Base-by-base conservation (phyloP, 1,140 invertebrate species). In the Cotesia typhae region DNA sequence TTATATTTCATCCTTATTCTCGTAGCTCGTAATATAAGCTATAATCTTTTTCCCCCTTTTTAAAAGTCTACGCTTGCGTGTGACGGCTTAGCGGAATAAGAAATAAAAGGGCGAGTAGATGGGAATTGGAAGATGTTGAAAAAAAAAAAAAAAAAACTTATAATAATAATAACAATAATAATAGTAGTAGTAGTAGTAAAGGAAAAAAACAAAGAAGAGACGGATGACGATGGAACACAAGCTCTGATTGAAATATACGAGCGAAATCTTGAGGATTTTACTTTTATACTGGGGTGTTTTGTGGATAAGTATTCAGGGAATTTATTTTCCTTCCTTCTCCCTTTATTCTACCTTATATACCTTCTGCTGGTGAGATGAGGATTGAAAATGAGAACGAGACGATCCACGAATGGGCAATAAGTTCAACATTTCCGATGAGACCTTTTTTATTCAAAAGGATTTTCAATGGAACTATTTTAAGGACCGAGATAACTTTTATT, bases 211-310 rank as follows among this genome's bases (percentile, higher is more conserved):
- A 52, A 59, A 38, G 61, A 35, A 38, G 68, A 72, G 75, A 76
- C 28, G 73, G 74, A 65, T 74, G 77, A 68, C 69, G 59, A 47
- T 47, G 65, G 77, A 72, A 73, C 74, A 76, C 71, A 76, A 74
- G 77, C 82, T 76, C 80, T 86, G 84, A 85, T 85, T 85, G 85
- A 85, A 86, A 85, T 86, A 86, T 85, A 86, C 81, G 83, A 84
- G 78, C 81, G 77, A 80, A 80, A 35, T 78, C 80, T 84, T 77
- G 80, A 81, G 81, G 82, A 85, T 85, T 85, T 85, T 84, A 84
- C 84, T 84, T 81, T 78, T 79, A 77, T 14, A 36, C n/a, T 70
- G 55, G 55, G 36, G 28, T 20, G 20, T 52, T 28, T 67, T 60
- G 65, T 53, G 57, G 41, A 66, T 74, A 78, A 78, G 78, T 81